Percentiles rank a stretch among this genome's conserved stretches.
These are phyloP conservation scores for Hiodon tergisus DNA, from an alignment of 2,113 vertebrate genomes.

Conservation along the genomic window DNA sequence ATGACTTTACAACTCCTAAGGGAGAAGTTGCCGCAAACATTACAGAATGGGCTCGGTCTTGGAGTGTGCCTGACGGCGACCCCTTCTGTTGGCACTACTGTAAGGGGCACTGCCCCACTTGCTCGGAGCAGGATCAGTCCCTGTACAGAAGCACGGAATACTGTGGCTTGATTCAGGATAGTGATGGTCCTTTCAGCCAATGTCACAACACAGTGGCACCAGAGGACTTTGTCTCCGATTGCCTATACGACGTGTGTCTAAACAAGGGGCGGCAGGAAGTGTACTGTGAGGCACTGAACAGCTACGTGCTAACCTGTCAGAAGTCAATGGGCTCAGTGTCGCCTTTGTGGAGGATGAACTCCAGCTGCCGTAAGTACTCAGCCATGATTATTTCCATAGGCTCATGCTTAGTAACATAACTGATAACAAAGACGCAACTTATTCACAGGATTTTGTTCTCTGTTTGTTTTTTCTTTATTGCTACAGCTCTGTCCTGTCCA, in stretches of 20 bases:
- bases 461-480: neutral
- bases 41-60: constrained; percentile 54
- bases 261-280: constrained; percentile 34
- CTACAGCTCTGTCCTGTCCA: constrained; percentile 29
- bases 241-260: constrained; percentile 63
- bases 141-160: constrained; percentile 37
- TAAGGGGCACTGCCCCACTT: constrained; percentile 51
- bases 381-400: neutral
- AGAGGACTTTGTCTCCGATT: constrained; percentile 52
- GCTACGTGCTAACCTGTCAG: constrained; percentile 47
- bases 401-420: neutral
- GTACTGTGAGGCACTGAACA: constrained; percentile 58
- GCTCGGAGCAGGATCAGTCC: constrained; percentile 38
- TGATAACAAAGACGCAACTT: neutral
- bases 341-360: constrained; percentile 53
- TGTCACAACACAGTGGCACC: constrained; percentile 51
- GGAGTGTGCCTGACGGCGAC: constrained; percentile 54
- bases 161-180: constrained; percentile 55
- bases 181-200: constrained; percentile 51
- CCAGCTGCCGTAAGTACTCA: constrained; percentile 62
- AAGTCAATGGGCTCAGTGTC: constrained; percentile 37
- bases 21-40: constrained; percentile 21
- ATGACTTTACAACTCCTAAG: constrained; percentile 37
- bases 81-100: constrained; percentile 66
- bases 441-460: too few relatives aligned